These are phyloP conservation scores for Drosophila nebulosa DNA, from an alignment of 1,140 invertebrate genomes.

Conservation along the genomic window DNA sequence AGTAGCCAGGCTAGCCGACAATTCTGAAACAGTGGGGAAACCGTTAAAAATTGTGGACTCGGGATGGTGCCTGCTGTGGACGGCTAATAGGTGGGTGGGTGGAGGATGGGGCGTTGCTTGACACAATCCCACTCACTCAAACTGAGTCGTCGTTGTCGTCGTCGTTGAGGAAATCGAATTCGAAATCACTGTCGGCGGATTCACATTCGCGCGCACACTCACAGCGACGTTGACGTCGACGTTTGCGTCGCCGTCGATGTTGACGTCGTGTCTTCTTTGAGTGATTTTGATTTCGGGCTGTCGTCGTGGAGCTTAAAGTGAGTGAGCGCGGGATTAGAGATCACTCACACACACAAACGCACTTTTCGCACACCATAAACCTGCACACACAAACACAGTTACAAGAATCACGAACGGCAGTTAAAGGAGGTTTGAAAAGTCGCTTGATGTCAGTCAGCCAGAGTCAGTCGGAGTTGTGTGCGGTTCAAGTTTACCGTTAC, in stretches of 20 bases:
- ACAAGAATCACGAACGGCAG: constrained; percentile 8
- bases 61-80: neutral
- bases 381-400: neutral
- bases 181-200: constrained; percentile 19
- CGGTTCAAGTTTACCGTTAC: constrained; percentile 8
- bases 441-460: constrained; percentile 14
- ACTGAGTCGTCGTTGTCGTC: constrained; percentile 6
- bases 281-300: constrained; percentile 55
- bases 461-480: constrained; percentile 1
- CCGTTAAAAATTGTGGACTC: neutral
- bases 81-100: constrained; percentile 3
- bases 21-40: neutral
- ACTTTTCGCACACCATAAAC: constrained; percentile 9
- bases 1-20: constrained; percentile 13
- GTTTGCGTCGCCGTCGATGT: neutral
- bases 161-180: constrained; percentile 9
- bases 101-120: neutral
- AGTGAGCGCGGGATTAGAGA: constrained; percentile 56
- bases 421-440: constrained; percentile 49
- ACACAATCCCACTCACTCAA: constrained; percentile 32
- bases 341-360: constrained; percentile 15
- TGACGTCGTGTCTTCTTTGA: constrained; percentile 38
- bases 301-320: constrained; percentile 43
- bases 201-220: constrained; percentile 30
- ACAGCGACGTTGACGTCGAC: constrained; percentile 13